Conservation (phyloP, 2,113 vertebrate genomes). For the Eptesicus fuscus region DNA sequence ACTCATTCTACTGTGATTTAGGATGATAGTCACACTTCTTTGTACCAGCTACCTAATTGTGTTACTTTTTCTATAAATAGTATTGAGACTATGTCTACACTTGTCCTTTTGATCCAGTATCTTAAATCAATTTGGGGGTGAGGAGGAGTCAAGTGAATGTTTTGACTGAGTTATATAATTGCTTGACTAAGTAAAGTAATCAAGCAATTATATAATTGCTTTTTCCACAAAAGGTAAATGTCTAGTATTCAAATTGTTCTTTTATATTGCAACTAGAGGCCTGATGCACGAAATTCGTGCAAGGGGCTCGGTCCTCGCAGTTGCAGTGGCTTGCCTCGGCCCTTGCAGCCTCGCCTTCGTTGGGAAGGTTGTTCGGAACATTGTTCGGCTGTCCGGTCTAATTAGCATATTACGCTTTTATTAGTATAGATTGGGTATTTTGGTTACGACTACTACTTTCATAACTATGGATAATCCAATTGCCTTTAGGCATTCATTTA, state of each 20-base stretch:
- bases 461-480: not conserved
- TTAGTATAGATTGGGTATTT: not conserved
- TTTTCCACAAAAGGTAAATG: not conserved
- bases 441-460: not conserved
- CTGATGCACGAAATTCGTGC: too few species aligned
- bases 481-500: not conserved
- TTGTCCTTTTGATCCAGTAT: not conserved
- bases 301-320: too few species aligned
- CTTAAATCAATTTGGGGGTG: not conserved
- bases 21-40: not conserved
- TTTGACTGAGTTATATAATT: not conserved
- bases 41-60: not conserved
- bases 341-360: too few species aligned
- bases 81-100: not conserved
- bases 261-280: not conserved
- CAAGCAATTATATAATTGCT: not conserved
- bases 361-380: too few species aligned
- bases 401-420: too few species aligned
- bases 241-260: not conserved
- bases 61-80: not conserved
- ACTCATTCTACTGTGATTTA: not conserved
- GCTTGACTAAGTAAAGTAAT: not conserved
- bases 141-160: not conserved
- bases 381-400: too few species aligned
- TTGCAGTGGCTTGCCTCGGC: too few species aligned